These are phyloP conservation scores for Pilophorus perplexus DNA, from an alignment of 2,888 invertebrate genomes.

Conservation along the genomic window DNA sequence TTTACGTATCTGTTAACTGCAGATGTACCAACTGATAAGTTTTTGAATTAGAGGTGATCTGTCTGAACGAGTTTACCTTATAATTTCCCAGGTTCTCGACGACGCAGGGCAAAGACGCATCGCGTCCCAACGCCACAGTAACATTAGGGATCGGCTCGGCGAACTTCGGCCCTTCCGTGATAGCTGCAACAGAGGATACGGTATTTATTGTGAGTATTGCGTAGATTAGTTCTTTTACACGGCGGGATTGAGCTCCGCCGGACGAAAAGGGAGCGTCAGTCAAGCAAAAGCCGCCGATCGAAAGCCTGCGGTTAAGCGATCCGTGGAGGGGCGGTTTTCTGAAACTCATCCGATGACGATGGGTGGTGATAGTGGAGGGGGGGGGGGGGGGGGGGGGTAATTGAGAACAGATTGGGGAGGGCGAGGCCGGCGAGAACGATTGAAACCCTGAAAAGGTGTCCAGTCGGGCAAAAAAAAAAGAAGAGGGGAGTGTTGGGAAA, in stretches of 20 bases:
- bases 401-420: conserved; percentile 12
- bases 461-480: background rate
- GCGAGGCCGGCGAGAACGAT: conserved; percentile 1
- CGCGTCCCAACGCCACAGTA: conserved; percentile 84
- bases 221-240: background rate
- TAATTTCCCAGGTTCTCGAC: conserved; percentile 86
- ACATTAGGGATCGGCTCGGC: conserved; percentile 89
- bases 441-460: conserved; percentile 15
- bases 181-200: conserved; percentile 64
- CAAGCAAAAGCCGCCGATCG: background rate
- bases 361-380: background rate
- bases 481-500: background rate
- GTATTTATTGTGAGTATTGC: background rate
- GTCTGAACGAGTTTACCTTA: too few relatives aligned
- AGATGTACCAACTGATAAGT: too few relatives aligned
- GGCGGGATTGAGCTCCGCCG: too few relatives aligned
- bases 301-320: too few relatives aligned
- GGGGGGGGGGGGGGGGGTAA: conserved; percentile 2
- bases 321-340: background rate
- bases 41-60: too few relatives aligned
- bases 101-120: conserved; percentile 85
- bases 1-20: too few relatives aligned
- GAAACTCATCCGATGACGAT: background rate
- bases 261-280: background rate
- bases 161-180: conserved; percentile 83